Conservation (phyloP, 2,113 vertebrate genomes). For the Noturus placidus region DNA sequence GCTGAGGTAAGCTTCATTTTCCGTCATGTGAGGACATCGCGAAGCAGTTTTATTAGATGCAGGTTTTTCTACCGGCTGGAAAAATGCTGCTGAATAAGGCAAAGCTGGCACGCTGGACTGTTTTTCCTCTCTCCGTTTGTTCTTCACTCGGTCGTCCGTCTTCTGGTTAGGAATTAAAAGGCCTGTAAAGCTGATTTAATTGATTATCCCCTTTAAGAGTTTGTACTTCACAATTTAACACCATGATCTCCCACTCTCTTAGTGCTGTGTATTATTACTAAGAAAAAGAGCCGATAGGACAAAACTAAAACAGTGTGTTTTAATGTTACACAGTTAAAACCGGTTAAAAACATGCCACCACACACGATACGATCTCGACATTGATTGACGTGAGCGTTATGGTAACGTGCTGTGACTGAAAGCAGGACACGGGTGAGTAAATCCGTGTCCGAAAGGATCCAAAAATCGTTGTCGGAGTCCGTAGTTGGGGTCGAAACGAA, state of each 20-base stretch:
- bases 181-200: neutral
- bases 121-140: neutral
- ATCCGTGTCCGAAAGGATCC: too few species aligned
- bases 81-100: constrained; percentile 34
- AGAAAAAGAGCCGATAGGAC: neutral
- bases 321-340: neutral
- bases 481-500: neutral
- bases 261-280: neutral
- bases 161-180: neutral
- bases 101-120: constrained; percentile 17
- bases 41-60: constrained; percentile 54
- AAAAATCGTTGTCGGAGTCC: neutral
- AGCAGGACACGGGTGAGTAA: neutral
- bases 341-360: neutral
- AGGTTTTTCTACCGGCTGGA: constrained; percentile 52
- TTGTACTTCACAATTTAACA: neutral
- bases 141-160: neutral
- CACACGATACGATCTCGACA: neutral
- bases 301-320: neutral
- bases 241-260: neutral
- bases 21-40: constrained; percentile 36
- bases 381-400: neutral
- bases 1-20: constrained; percentile 48
- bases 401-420: neutral
- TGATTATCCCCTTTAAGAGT: neutral